These are phyloP conservation scores for Drosophila bocqueti DNA, from an alignment of 1,140 invertebrate species.

Conservation along the genomic window DNA sequence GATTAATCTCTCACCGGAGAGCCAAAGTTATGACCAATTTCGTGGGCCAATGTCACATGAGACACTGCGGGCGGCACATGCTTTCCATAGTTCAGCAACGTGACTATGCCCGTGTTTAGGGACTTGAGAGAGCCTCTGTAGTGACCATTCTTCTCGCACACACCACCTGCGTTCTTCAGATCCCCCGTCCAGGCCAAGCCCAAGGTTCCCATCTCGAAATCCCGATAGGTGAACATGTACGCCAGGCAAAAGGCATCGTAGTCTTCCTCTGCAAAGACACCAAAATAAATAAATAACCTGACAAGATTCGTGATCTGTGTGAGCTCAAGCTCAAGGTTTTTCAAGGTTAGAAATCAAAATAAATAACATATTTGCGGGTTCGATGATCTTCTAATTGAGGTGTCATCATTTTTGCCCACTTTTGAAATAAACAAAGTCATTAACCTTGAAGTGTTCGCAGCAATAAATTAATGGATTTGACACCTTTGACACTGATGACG, in stretches of 20 bases:
- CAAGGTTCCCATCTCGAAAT: slow-evolving; percentile 99
- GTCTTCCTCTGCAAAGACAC: slow-evolving; percentile 92
- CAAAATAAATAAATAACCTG: slow-evolving; percentile 6
- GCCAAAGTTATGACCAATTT: slow-evolving; percentile 99
- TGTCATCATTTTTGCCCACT: neutral
- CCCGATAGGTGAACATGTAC: slow-evolving; percentile 99
- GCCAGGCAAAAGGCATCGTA: slow-evolving; percentile 99
- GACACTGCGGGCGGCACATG: slow-evolving; percentile 99
- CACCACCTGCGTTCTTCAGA: slow-evolving; percentile 96
- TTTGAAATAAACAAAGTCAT: slow-evolving; percentile 3
- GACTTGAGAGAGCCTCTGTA: slow-evolving; percentile 97
- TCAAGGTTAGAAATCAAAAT: neutral
- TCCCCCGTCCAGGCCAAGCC: slow-evolving; percentile 99
- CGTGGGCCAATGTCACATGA: slow-evolving; percentile 99
- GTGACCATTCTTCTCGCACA: slow-evolving; percentile 98
- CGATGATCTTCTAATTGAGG: slow-evolving; percentile 9
- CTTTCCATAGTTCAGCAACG: slow-evolving; percentile 98
- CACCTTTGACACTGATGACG: neutral
- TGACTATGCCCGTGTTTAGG: slow-evolving; percentile 99
- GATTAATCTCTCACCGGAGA: slow-evolving; percentile 90
- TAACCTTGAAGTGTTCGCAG: neutral
- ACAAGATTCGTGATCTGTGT: neutral
- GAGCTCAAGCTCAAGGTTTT: neutral
- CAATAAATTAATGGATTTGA: slow-evolving; percentile 7
- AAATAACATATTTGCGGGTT: neutral